phyloP scores from a whole-genome alignment of 2,113 vertebrate genomes.

The Periophthalmodon schlosseri region DNA sequence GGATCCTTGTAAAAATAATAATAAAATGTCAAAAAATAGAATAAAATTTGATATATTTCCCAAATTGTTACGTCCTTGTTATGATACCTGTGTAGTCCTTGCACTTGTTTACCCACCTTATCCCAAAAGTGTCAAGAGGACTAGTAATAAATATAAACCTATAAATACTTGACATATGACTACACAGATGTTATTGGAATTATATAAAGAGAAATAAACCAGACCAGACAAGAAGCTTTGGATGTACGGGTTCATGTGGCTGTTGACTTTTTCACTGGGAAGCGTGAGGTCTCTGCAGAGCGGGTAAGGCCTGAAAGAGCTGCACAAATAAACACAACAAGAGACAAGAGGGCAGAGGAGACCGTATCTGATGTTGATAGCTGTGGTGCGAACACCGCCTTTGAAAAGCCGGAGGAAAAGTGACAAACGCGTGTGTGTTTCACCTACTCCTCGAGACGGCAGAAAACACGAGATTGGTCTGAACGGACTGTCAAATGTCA shows the following conservation, averaged over 20 bases:
- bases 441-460: conserved; percentile 53
- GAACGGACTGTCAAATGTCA: conserved; percentile 81
- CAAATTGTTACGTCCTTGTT: too few species aligned
- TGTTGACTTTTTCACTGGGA: conserved; percentile 62
- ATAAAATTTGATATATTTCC: too few species aligned
- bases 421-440: conserved; percentile 63
- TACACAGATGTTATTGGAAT: background rate
- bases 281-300: conserved; percentile 61
- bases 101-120: background rate
- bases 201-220: background rate
- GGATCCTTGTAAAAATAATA: too few species aligned
- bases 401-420: conserved; percentile 71
- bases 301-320: conserved; percentile 30
- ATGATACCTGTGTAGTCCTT: too few species aligned
- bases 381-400: conserved; percentile 62
- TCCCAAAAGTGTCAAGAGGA: background rate
- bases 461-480: conserved; percentile 72
- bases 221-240: conserved; percentile 30
- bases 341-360: conserved; percentile 42
- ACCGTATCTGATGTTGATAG: conserved; percentile 70
- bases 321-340: conserved; percentile 62
- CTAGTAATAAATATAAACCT: background rate
- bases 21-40: too few species aligned
- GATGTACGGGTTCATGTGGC: conserved; percentile 40
- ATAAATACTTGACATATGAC: background rate